phyloP scores from a whole-genome alignment of 2,888 invertebrate genomes.

The Uloborus plumipes region DNA sequence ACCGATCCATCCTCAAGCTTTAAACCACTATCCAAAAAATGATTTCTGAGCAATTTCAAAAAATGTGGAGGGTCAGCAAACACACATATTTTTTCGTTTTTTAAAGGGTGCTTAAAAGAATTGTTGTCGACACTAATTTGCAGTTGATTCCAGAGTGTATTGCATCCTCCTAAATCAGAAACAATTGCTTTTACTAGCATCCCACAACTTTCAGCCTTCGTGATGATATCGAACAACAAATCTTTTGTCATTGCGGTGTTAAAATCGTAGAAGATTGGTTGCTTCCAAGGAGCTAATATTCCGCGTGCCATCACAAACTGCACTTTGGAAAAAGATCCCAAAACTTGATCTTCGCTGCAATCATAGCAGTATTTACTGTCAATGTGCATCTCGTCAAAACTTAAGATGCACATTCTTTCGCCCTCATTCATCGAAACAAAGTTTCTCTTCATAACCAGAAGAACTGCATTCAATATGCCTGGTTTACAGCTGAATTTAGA shows the following conservation, averaged over 20 bases:
- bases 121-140: not conserved
- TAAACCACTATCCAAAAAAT: conserved; percentile 4
- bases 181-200: conserved; percentile 6
- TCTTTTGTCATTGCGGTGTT: not conserved
- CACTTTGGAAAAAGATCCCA: not conserved
- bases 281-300: not conserved
- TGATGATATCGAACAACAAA: not conserved
- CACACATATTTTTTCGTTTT: not conserved
- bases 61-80: conserved; percentile 6
- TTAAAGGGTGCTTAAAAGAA: not conserved
- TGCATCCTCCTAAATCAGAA: conserved; percentile 6
- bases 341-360: not conserved
- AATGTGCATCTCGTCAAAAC: conserved; percentile 13
- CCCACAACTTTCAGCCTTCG: too few species aligned
- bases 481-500: too few species aligned
- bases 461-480: not conserved
- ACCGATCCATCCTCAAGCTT: not conserved
- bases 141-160: conserved; percentile 1
- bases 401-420: not conserved
- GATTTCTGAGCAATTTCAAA: conserved; percentile 11
- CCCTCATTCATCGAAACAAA: not conserved
- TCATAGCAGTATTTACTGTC: not conserved
- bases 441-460: not conserved
- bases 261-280: conserved; percentile 4
- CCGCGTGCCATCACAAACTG: conserved; percentile 2